These are phyloP conservation scores for Chiridota heheva DNA, from an alignment of 35 echinoderm and acorn worm genomes.

Conservation along the genomic window DNA sequence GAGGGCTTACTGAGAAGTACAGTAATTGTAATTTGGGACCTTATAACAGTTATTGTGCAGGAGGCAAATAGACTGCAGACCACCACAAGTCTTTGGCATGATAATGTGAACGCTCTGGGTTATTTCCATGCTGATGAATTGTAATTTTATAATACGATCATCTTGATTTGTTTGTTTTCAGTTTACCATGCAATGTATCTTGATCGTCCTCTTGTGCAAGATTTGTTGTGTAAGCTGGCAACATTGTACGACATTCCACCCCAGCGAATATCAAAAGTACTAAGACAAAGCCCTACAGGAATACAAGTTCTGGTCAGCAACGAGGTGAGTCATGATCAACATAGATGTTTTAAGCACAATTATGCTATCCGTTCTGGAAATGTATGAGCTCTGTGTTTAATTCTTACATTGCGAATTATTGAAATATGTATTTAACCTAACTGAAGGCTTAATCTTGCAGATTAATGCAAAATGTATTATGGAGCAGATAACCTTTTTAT, in stretches of 20 bases:
- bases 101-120: too few species aligned
- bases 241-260: slow-evolving; percentile 54
- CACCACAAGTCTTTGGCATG: too few species aligned
- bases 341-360: not conserved
- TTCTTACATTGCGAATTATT: not conserved
- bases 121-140: too few species aligned
- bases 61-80: too few species aligned
- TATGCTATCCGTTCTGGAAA: too few species aligned
- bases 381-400: too few species aligned
- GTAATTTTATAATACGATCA: too few species aligned
- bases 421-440: not conserved
- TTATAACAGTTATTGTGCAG: too few species aligned
- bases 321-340: slow-evolving; percentile 53
- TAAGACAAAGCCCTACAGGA: slow-evolving; percentile 81
- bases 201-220: slow-evolving; percentile 58
- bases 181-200: slow-evolving; percentile 98
- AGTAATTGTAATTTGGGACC: too few species aligned
- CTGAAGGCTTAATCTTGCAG: not conserved
- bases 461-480: not conserved
- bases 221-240: slow-evolving; percentile 79
- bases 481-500: not conserved
- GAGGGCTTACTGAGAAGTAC: too few species aligned
- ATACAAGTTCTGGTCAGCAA: slow-evolving; percentile 87
- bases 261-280: slow-evolving; percentile 78
- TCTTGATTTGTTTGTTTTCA: slow-evolving; percentile 18